These are phyloP conservation scores for Novumbra hubbsi DNA, from an alignment of 2,797 vertebrate genomes.

Conservation along the genomic window DNA sequence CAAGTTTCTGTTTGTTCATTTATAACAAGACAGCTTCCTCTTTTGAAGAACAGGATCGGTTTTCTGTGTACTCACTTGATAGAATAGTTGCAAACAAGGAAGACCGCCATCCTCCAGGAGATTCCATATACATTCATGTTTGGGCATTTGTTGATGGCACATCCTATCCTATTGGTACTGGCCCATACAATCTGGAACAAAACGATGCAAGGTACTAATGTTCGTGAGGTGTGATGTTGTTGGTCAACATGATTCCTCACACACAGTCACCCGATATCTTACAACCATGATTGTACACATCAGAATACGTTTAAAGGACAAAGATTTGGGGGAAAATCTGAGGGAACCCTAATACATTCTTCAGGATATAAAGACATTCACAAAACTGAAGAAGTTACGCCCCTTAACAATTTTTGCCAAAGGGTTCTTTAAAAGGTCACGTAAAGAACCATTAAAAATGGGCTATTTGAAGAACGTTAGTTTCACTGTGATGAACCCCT, in stretches of 20 bases:
- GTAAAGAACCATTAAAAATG: too few species aligned
- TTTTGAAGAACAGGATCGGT: neutral
- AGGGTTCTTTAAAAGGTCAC: too few species aligned
- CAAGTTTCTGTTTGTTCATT: neutral
- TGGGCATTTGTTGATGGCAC: slow-evolving; percentile 78
- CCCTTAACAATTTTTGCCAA: too few species aligned
- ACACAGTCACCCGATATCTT: neutral
- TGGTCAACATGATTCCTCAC: neutral
- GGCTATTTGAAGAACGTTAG: too few species aligned
- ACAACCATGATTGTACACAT: neutral
- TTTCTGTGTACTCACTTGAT: slow-evolving; percentile 78
- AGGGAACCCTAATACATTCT: too few species aligned
- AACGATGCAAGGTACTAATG: neutral
- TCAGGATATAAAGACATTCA: too few species aligned
- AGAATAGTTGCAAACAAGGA: slow-evolving; percentile 90
- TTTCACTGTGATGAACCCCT: too few species aligned
- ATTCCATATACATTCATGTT: slow-evolving; percentile 81
- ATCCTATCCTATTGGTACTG: slow-evolving; percentile 82
- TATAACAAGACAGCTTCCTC: neutral
- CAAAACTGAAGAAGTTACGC: too few species aligned
- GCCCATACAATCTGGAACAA: slow-evolving; percentile 89
- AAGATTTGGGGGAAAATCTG: too few species aligned
- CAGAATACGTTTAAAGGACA: neutral
- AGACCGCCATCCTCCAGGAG: slow-evolving; percentile 75
- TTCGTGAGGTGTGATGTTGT: neutral